These are phyloP conservation scores for Pygocentrus nattereri DNA, from an alignment of 2,797 vertebrate species.

Conservation along the genomic window DNA sequence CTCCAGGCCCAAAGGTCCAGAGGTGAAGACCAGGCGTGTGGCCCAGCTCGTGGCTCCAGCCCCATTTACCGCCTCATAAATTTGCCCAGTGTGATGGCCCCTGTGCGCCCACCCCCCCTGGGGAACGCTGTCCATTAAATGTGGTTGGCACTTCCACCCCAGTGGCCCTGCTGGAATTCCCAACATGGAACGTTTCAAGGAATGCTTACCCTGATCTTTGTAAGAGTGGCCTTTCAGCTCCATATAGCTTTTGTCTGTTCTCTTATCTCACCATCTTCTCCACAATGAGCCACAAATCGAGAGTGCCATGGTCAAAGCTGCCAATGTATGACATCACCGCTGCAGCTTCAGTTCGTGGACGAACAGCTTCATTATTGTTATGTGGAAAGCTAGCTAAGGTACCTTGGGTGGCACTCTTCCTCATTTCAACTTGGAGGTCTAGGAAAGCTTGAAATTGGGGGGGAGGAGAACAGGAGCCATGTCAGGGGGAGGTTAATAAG, in stretches of 20 bases:
- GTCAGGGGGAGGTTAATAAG: background rate
- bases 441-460: background rate
- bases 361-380: conserved; percentile 2
- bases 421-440: background rate
- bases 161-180: conserved; percentile 13
- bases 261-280: conserved; percentile 42
- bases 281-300: conserved; percentile 9
- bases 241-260: conserved; percentile 39
- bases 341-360: background rate
- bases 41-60: conserved; percentile 66
- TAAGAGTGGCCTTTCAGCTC: conserved; percentile 39
- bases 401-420: background rate
- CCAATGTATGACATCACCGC: conserved; percentile 32
- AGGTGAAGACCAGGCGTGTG: conserved; percentile 70
- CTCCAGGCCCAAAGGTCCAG: conserved; percentile 56
- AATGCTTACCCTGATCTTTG: background rate
- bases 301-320: background rate
- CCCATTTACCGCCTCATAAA: conserved; percentile 47
- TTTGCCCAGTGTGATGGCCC: conserved; percentile 18
- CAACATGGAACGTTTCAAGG: background rate
- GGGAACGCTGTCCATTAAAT: conserved; percentile 5
- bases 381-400: no score
- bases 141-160: conserved; percentile 26
- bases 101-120: background rate
- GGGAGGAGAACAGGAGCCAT: background rate